These are phyloP conservation scores for Pachydiplax longipennis DNA, from an alignment of 2,888 invertebrate species.

Conservation along the genomic window DNA sequence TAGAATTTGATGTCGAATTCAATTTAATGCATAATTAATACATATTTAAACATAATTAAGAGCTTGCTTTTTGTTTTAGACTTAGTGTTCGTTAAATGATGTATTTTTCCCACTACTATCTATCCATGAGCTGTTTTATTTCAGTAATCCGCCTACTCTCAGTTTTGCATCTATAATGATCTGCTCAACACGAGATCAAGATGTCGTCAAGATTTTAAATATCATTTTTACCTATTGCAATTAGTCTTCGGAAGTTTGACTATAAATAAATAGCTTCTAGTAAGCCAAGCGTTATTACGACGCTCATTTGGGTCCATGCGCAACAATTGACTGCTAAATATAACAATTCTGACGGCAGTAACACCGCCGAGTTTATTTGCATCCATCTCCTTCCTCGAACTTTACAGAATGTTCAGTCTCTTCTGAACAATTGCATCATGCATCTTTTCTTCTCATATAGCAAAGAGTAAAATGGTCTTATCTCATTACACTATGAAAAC, in stretches of 20 bases:
- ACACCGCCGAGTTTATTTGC: background rate
- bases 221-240: background rate
- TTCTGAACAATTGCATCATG: too few species aligned
- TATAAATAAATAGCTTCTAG: background rate
- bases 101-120: background rate
- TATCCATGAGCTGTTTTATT: background rate
- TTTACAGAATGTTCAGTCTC: too few species aligned
- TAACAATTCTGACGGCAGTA: background rate
- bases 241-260: background rate
- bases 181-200: too few species aligned
- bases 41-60: too few species aligned
- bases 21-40: too few species aligned
- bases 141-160: background rate
- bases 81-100: background rate
- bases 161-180: background rate
- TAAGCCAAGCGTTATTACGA: background rate
- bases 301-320: background rate
- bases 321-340: background rate
- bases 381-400: too few species aligned
- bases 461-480: too few species aligned
- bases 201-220: background rate
- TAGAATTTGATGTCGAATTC: too few species aligned
- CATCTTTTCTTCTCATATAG: too few species aligned
- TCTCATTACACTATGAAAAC: too few species aligned
- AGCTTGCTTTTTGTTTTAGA: too few species aligned